phyloP scores from a whole-genome alignment of 1,140 invertebrate species.

The Panulirus ornatus region DNA sequence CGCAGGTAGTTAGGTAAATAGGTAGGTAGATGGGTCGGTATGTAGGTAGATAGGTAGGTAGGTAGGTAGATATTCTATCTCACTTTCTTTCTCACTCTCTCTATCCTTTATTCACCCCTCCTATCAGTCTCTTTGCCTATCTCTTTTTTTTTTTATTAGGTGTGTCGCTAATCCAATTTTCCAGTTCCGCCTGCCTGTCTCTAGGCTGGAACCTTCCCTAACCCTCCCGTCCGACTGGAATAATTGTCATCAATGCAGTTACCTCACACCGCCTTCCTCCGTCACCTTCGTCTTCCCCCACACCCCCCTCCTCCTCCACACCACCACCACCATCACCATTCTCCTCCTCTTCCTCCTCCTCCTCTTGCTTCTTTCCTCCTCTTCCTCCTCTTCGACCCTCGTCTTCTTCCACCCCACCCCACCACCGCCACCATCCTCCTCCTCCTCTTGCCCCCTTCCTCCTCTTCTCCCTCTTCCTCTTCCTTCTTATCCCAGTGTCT shows the following conservation, averaged over 20 bases:
- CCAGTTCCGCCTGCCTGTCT: slow-evolving; percentile 53
- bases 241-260: slow-evolving; percentile 70
- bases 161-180: slow-evolving; percentile 70
- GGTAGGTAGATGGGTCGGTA: no score
- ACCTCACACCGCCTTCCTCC: slow-evolving; percentile 55
- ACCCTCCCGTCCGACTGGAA: slow-evolving; percentile 46
- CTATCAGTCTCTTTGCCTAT: slow-evolving; percentile 15
- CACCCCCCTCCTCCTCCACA: not conserved
- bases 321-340: not conserved
- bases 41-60: no score
- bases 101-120: slow-evolving; percentile 11
- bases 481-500: not conserved
- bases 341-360: not conserved
- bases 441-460: not conserved
- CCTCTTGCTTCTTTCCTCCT: not conserved
- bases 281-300: slow-evolving; percentile 5
- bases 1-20: no score
- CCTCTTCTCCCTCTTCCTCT: not conserved
- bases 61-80: no score
- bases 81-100: not conserved
- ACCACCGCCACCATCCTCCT: not conserved
- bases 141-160: slow-evolving; percentile 52
- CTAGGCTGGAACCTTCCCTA: slow-evolving; percentile 39
- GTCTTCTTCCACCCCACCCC: slow-evolving; percentile 14
- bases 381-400: slow-evolving; percentile 3